phyloP scores from a whole-genome alignment of 2,888 invertebrate species.

The Cetonia aurata region DNA sequence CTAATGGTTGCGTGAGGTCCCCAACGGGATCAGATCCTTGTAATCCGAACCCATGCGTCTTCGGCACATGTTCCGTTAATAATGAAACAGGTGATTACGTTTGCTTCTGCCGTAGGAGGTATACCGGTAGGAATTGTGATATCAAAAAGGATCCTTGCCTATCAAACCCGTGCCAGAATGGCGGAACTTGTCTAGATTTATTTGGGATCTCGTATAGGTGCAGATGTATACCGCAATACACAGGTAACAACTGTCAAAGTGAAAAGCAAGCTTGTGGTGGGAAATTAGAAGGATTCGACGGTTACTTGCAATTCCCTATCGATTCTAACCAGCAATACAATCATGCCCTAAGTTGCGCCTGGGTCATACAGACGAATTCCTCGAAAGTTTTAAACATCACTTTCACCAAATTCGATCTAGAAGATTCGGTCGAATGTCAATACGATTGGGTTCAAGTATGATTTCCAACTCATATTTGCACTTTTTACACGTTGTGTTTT shows the following conservation, averaged over 20 bases:
- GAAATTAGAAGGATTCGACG: conserved; percentile 65
- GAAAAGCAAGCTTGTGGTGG: conserved; percentile 74
- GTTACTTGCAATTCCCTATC: conserved; percentile 76
- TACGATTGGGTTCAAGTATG: conserved; percentile 78
- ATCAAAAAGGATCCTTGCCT: conserved; percentile 72
- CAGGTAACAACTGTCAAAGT: conserved; percentile 76
- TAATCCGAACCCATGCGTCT: conserved; percentile 69
- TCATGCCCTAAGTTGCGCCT: conserved; percentile 81
- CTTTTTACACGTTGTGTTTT: conserved; percentile 59
- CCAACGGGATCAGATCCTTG: conserved; percentile 65
- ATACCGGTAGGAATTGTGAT: conserved; percentile 73
- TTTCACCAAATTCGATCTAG: conserved; percentile 83
- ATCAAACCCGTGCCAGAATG: conserved; percentile 84
- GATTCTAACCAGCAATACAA: conserved; percentile 65
- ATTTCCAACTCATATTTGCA: no score
- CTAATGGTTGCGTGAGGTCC: conserved; percentile 75
- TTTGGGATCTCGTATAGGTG: conserved; percentile 66
- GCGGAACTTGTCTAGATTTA: conserved; percentile 75
- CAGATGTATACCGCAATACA: conserved; percentile 75
- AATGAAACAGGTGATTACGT: conserved; percentile 48
- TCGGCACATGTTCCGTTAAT: conserved; percentile 59
- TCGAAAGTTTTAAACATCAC: conserved; percentile 83
- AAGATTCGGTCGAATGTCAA: conserved; percentile 74
- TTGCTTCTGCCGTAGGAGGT: conserved; percentile 53
- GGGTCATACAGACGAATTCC: conserved; percentile 79